Base-by-base conservation (phyloP, 2,888 invertebrate genomes). In the Philereme vetulata region DNA sequence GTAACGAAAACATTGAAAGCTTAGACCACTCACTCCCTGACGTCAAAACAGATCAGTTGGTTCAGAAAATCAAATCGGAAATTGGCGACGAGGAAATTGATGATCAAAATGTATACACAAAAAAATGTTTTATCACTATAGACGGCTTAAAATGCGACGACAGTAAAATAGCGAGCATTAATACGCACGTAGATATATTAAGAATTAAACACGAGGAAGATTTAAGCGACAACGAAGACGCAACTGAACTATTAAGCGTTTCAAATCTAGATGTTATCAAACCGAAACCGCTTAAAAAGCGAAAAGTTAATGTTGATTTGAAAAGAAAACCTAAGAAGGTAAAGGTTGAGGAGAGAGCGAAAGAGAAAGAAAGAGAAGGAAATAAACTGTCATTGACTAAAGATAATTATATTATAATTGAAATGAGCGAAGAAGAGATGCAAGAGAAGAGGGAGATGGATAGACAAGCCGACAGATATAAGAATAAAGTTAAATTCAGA, bases 391-490 rank as follows among this genome's bases (percentile, higher is more conserved):
- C 45, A 33, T 35, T 50, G 4, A 35, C 56, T 6, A 56, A 64
- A 44, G 47, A 64, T n/a, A 56, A 60, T 36, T 56, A 64, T 35
- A 56, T 51, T n/a, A n/a, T 60, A 4, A 60, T 32, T 5, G 32
- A 52, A 8, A 62, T 59, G 63, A 53, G 49, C 0, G 59, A 63
- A 8, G 58, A 63, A 0, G 63, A 63, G 9, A 56, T 59, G 56
- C 36, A 36, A 4, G 59, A 49, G 4, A 49, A 47, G 5, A 56
- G 63, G 21, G 49, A 63, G 33, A 4, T 34, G 3, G 59, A 56
- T 10, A 50, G 53, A 50, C 63, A 59, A 34, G 4, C 52, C 4
- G 56, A 63, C n/a, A 59, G 58, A 55, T 62, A 58, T 33, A 58
- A 55, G 33, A 58, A 55, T 11, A 58, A 48, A 59, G 55, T 55